phyloP scores from a whole-genome alignment of 92 coral and sea anemone species.

The Epizoanthus ramosus region DNA sequence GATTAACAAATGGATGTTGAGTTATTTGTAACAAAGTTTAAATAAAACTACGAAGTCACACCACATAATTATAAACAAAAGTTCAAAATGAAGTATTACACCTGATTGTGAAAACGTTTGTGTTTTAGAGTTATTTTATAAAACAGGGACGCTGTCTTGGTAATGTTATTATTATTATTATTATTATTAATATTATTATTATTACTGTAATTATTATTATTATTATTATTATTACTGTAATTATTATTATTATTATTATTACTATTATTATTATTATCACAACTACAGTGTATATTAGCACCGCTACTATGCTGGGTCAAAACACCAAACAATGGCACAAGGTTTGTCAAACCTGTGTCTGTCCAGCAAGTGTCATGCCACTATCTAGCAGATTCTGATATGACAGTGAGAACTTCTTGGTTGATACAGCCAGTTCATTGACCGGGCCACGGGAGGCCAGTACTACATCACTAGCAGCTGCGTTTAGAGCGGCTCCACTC shows the following conservation, averaged over 20 bases:
- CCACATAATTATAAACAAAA: too few relatives aligned
- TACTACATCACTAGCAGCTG: slow-evolving; percentile 98
- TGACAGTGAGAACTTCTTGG: slow-evolving; percentile 94
- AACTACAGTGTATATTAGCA: not conserved
- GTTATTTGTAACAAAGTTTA: not conserved
- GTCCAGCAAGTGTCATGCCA: slow-evolving; percentile 95
- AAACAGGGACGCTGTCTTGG: too few relatives aligned
- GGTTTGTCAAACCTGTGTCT: slow-evolving; percentile 77
- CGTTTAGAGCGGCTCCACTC: slow-evolving; percentile 91
- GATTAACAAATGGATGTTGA: not conserved
- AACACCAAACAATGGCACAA: not conserved
- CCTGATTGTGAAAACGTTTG: too few relatives aligned
- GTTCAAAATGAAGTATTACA: too few relatives aligned
- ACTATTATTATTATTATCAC: too few relatives aligned
- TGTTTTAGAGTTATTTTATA: too few relatives aligned
- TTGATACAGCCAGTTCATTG: slow-evolving; percentile 90
- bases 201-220: too few relatives aligned
- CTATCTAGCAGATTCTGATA: slow-evolving; percentile 91
- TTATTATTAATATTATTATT: too few relatives aligned
- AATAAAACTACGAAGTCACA: too few relatives aligned
- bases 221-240: too few relatives aligned
- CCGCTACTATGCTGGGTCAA: not conserved
- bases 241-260: too few relatives aligned
- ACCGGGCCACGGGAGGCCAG: slow-evolving; percentile 96
- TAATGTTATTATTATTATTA: too few relatives aligned